Percentiles rank a stretch among this genome's conserved stretches.
phyloP scores from a whole-genome alignment of 1,140 invertebrate genomes.

The Pentalonia nigronervosa region DNA sequence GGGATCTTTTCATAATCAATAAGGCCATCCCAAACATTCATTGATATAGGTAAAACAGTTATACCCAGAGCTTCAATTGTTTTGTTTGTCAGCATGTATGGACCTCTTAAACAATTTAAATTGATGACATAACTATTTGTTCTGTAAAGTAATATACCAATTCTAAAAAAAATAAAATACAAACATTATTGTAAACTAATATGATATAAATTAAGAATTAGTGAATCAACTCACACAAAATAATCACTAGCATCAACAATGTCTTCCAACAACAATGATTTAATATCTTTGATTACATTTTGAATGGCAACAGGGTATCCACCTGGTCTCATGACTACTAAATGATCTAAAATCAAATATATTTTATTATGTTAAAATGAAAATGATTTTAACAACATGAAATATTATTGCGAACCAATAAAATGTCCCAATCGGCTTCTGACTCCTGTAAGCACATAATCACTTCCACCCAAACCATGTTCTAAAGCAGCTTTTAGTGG shows the following conservation, averaged over 20 bases:
- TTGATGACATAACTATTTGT: conserved; percentile 45
- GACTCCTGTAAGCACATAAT: conserved; percentile 65
- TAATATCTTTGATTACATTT: conserved; percentile 52
- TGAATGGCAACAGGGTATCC: conserved; percentile 66
- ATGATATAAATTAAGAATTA: background rate
- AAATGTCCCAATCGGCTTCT: conserved; percentile 64
- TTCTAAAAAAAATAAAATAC: conserved; percentile 44
- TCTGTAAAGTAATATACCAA: conserved; percentile 23
- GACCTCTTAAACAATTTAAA: conserved; percentile 44
- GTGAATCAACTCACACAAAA: conserved; percentile 8
- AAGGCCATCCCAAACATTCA: conserved; percentile 64
- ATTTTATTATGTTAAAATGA: conserved; percentile 41
- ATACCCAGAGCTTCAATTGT: conserved; percentile 61
- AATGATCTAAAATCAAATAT: conserved; percentile 66
- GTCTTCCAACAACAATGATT: conserved; percentile 24
- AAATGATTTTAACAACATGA: background rate
- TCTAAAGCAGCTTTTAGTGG: conserved; percentile 64
- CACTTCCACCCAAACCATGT: conserved; percentile 65
- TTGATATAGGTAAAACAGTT: conserved; percentile 64
- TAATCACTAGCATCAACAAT: conserved; percentile 1
- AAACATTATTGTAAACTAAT: background rate
- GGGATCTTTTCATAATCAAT: conserved; percentile 66
- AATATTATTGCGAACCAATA: conserved; percentile 64
- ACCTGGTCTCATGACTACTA: conserved; percentile 66
- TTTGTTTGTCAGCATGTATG: background rate